Percentiles rank a stretch among this genome's conserved stretches.
These are phyloP conservation scores for Enteromius fasciolatus DNA, from an alignment of 2,797 vertebrate species.

Conservation along the genomic window DNA sequence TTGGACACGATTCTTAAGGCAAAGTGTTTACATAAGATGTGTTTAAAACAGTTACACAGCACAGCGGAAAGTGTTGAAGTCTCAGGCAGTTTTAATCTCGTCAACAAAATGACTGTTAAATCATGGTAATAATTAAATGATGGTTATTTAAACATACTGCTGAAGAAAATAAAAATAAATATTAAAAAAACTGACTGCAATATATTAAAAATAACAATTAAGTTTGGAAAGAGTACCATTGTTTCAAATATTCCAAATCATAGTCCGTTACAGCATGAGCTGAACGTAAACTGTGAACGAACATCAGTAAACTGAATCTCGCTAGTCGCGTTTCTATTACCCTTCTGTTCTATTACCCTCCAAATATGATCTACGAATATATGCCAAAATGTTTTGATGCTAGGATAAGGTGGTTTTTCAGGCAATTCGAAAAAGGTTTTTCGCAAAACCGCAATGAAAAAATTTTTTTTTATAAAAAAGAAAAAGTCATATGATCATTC, in stretches of 20 bases:
- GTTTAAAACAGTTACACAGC: neutral
- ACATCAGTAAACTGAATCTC: no score
- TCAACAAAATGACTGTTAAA: neutral
- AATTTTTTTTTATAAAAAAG: no score
- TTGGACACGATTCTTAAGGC: constrained; percentile 15
- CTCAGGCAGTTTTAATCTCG: neutral
- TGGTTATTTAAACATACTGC: neutral
- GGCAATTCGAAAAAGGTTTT: no score
- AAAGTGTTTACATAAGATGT: constrained; percentile 23
- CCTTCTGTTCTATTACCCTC: no score
- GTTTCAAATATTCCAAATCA: neutral
- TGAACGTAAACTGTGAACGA: no score
- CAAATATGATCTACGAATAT: no score
- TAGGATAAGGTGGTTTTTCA: no score
- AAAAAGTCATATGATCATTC: no score
- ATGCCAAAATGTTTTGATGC: no score
- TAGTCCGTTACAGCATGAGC: neutral
- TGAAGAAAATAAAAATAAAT: neutral
- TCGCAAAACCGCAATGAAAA: no score
- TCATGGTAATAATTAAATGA: constrained; percentile 3
- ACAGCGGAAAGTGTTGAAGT: neutral
- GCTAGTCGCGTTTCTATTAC: no score
- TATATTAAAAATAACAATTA: neutral
- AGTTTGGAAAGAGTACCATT: neutral
- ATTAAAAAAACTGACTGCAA: neutral